Conservation (phyloP, 2,888 invertebrate species). For the Synanthedon myopaeformis region DNA sequence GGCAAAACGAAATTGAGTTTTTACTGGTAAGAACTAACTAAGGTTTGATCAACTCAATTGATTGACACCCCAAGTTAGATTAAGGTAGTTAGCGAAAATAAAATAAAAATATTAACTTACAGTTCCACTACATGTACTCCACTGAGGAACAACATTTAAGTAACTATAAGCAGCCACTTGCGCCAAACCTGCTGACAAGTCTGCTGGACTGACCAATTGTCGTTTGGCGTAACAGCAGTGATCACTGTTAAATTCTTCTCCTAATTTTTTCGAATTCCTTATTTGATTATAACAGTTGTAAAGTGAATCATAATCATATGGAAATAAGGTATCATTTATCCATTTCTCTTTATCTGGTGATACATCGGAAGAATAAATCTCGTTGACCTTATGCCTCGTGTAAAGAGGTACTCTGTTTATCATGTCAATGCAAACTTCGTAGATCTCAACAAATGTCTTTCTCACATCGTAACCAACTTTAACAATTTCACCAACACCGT, state of each 20-base stretch:
- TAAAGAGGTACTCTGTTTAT: slow-evolving; percentile 20
- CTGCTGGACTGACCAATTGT: slow-evolving; percentile 31
- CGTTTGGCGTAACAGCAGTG: slow-evolving; percentile 30
- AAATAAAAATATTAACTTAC: too few species aligned
- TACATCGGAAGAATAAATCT: slow-evolving; percentile 11
- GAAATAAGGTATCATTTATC: slow-evolving; percentile 13
- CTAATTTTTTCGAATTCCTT: slow-evolving; percentile 11
- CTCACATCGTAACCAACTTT: slow-evolving; percentile 19
- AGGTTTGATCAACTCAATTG: too few species aligned
- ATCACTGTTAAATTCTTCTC: slow-evolving; percentile 5
- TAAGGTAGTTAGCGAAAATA: too few species aligned
- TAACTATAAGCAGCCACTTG: slow-evolving; percentile 24
- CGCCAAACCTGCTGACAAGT: slow-evolving; percentile 29
- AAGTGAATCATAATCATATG: slow-evolving; percentile 17
- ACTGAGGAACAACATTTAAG: slow-evolving; percentile 38
- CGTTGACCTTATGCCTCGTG: slow-evolving; percentile 15
- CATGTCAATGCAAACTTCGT: slow-evolving; percentile 28
- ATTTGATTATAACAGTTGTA: slow-evolving; percentile 25
- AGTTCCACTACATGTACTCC: slow-evolving; percentile 16
- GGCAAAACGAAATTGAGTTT: too few species aligned
- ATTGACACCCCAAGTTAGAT: too few species aligned
- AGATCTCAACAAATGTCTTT: slow-evolving; percentile 16
- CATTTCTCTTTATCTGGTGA: slow-evolving; percentile 11
- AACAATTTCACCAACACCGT: slow-evolving; percentile 16
- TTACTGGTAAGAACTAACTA: too few species aligned